Evolutionary conservation across 2,113 vertebrate genomes (phyloP).

Genomic region (Myotis yumanensis): DNA sequence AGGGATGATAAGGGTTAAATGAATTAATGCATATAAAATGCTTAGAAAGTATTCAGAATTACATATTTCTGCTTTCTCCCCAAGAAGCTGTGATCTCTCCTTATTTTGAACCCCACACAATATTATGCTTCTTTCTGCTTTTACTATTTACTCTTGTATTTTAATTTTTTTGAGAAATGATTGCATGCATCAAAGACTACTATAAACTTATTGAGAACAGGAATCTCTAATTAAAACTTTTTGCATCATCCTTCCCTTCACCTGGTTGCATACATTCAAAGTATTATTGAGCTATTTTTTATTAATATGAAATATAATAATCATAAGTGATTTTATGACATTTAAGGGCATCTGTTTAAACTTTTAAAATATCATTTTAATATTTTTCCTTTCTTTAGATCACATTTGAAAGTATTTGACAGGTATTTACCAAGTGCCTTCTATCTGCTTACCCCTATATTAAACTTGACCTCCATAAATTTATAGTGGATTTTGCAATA

Average conservation of each 20-base stretch:
- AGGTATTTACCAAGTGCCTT: neutral
- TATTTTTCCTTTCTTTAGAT: neutral
- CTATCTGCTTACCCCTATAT: neutral
- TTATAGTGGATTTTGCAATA: neutral
- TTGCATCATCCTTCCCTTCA: neutral
- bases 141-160: constrained; percentile 23
- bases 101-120: neutral
- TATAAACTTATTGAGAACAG: neutral
- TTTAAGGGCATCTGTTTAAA: constrained; percentile 6
- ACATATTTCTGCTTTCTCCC: neutral
- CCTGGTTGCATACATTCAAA: neutral
- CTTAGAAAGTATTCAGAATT: neutral
- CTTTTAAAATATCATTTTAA: neutral
- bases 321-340: neutral
- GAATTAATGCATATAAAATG: neutral
- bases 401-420: constrained; percentile 22
- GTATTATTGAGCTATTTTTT: neutral
- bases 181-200: neutral
- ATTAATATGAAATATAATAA: constrained; percentile 12
- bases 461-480: neutral
- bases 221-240: neutral
- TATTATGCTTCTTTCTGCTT: neutral
- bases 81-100: neutral
- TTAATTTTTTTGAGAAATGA: constrained; percentile 23
- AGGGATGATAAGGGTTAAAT: neutral